Conservation (phyloP, 92 coral and sea anemone species). For the Siderastrea siderea region DNA sequence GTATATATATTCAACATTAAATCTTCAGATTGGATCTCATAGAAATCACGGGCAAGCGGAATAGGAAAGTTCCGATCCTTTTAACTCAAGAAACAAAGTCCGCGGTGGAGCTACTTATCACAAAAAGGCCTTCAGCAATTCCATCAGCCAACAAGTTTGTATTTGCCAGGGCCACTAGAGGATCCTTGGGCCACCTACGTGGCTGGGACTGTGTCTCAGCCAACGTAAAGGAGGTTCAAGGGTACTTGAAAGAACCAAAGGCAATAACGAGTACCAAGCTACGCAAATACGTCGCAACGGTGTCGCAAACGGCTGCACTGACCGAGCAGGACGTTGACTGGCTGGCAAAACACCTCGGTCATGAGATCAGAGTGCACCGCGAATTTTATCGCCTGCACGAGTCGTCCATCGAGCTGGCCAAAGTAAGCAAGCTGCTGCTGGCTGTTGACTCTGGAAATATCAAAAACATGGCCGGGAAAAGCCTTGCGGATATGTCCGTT, state of each 20-base stretch:
- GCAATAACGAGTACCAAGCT: conserved; percentile 32
- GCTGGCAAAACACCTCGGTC: conserved; percentile 73
- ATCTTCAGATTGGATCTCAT: conserved; percentile 39
- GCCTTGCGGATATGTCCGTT: conserved; percentile 34
- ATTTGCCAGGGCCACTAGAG: conserved; percentile 29
- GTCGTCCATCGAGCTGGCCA: conserved; percentile 57
- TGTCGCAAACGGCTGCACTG: conserved; percentile 62
- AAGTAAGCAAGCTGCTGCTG: conserved; percentile 67
- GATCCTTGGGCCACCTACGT: conserved; percentile 33
- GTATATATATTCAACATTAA: not conserved
- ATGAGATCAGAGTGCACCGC: conserved; percentile 53
- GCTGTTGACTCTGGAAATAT: conserved; percentile 51
- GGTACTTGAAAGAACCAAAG: conserved; percentile 20
- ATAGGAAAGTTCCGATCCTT: conserved; percentile 40
- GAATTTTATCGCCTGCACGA: conserved; percentile 62
- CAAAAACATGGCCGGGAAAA: conserved; percentile 20
- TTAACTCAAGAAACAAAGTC: conserved; percentile 23
- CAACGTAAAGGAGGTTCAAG: conserved; percentile 20
- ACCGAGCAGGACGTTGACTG: conserved; percentile 59
- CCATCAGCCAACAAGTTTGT: conserved; percentile 25
- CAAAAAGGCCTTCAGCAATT: not conserved
- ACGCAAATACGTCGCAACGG: conserved; percentile 62
- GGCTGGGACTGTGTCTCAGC: conserved; percentile 39
- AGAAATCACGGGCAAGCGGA: conserved; percentile 39
- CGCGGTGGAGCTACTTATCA: conserved; percentile 32